Percentiles rank a stretch among this genome's conserved stretches.
Evolutionary conservation across 53 echinoderm and acorn worm genomes (phyloP).

Genomic region (Stichopus horrens): DNA sequence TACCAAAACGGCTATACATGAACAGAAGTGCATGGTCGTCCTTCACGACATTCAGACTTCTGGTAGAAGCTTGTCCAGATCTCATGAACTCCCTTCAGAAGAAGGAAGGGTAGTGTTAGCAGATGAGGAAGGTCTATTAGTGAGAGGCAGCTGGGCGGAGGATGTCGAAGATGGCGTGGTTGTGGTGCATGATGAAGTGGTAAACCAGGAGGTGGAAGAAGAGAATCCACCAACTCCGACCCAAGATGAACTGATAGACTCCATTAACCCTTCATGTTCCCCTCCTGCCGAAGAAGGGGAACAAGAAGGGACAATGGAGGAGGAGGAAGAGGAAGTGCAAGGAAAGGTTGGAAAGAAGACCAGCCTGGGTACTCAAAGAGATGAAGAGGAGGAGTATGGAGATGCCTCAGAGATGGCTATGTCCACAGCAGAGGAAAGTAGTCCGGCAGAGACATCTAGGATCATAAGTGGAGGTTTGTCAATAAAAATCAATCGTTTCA

Average conservation of each 20-base stretch:
- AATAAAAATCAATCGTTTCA: neutral
- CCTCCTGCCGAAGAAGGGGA: constrained; percentile 28
- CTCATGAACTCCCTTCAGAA: neutral
- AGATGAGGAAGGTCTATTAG: neutral
- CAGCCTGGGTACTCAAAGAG: neutral
- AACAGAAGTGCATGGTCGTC: constrained; percentile 23
- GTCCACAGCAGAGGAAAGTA: neutral
- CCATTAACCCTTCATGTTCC: neutral
- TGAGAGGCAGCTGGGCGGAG: constrained; percentile 12
- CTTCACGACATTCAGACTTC: constrained; percentile 16
- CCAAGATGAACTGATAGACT: constrained; percentile 70
- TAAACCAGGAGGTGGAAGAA: constrained; percentile 15
- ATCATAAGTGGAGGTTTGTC: neutral
- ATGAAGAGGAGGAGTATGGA: neutral
- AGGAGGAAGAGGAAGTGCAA: neutral
- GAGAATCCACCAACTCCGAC: constrained; percentile 81
- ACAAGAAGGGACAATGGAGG: neutral
- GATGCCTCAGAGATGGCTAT: neutral
- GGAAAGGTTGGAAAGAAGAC: neutral
- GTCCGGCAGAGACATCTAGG: neutral
- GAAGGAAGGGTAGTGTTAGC: neutral
- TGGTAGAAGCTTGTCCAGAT: neutral
- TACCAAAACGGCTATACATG: neutral
- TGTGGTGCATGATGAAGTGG: neutral
- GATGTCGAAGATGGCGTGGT: neutral